Evolutionary conservation across 2,797 vertebrate genomes (phyloP).

Genomic region (Notoglanidium macrostoma): DNA sequence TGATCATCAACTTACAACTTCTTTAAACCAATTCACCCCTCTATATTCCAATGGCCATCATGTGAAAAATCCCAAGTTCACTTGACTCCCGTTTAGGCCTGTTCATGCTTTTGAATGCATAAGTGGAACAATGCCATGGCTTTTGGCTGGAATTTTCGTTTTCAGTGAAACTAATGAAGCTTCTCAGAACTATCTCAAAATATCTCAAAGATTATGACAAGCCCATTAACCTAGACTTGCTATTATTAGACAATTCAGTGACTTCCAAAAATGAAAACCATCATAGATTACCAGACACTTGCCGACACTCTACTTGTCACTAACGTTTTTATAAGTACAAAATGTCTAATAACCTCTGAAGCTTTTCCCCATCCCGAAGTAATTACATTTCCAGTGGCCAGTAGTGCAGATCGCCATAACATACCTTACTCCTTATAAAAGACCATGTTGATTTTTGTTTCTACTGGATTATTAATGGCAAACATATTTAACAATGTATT

Average conservation of each 20-base stretch:
- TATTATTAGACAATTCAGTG: not conserved
- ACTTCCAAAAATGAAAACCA: not conserved
- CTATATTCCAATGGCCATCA: not conserved
- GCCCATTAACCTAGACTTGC: not conserved
- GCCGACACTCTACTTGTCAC: not conserved
- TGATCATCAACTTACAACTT: not conserved
- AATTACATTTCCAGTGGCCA: not conserved
- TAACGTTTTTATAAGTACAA: constrained; percentile 5
- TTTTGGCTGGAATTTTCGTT: not conserved
- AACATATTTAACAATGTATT: not conserved
- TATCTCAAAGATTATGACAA: not conserved
- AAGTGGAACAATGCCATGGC: not conserved
- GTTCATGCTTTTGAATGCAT: not conserved
- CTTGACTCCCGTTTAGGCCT: not conserved
- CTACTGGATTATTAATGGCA: constrained; percentile 4
- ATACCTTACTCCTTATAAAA: not conserved
- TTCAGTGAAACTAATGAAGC: not conserved
- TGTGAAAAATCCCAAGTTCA: not conserved
- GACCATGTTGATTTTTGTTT: constrained; percentile 1
- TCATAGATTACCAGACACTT: not conserved
- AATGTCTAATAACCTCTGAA: constrained; percentile 25
- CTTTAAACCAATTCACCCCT: not conserved
- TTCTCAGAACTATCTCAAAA: not conserved
- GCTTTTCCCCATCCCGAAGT: not conserved
- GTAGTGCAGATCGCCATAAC: not conserved